phyloP scores from a whole-genome alignment of 1,140 invertebrate genomes.

The Cataglyphis hispanica region DNA sequence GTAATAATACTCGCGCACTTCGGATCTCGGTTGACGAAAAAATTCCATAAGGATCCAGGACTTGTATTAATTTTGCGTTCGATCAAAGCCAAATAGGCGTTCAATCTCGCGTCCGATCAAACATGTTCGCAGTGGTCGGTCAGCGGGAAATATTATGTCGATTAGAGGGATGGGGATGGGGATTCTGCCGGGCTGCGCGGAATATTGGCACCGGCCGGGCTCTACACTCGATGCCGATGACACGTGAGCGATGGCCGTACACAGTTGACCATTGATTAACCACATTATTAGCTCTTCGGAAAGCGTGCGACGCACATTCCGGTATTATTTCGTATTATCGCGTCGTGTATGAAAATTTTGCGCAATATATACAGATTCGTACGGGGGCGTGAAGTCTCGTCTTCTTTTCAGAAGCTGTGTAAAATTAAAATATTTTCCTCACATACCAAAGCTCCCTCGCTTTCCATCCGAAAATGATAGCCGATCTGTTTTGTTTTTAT shows the following conservation, averaged over 20 bases:
- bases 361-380: background rate
- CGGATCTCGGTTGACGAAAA: background rate
- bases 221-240: conserved; percentile 77
- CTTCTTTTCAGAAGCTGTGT: no score
- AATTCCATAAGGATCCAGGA: background rate
- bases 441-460: no score
- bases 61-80: conserved; percentile 66
- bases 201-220: conserved; percentile 71
- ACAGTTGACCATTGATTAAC: conserved; percentile 73
- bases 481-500: no score
- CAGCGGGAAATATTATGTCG: conserved; percentile 79
- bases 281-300: conserved; percentile 70
- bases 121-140: conserved; percentile 56
- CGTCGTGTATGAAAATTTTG: conserved; percentile 4
- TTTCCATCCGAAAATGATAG: no score
- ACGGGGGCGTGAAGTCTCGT: no score
- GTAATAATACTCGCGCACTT: background rate
- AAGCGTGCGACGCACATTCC: background rate
- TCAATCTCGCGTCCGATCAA: conserved; percentile 67
- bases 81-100: conserved; percentile 75
- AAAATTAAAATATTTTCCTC: no score
- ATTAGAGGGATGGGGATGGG: conserved; percentile 70
- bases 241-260: conserved; percentile 77
- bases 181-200: conserved; percentile 74
- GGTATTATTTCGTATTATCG: conserved; percentile 26